phyloP scores from a whole-genome alignment of 2,113 vertebrate genomes.

The Delphinapterus leucas region DNA sequence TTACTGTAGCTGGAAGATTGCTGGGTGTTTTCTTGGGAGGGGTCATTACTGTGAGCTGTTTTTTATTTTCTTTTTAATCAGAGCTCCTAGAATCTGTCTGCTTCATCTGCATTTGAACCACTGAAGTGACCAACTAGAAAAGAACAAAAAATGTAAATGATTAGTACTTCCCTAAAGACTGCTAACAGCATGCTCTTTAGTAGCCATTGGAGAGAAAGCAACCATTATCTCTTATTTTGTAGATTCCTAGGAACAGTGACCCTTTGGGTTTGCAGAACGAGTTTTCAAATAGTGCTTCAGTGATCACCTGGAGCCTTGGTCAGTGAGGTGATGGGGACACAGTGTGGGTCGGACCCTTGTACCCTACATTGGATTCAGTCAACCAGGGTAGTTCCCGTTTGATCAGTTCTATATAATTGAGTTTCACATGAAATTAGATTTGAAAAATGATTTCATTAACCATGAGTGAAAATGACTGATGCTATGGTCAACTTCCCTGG shows the following conservation, averaged over 20 bases:
- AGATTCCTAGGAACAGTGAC: background rate
- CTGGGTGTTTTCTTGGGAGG: conserved; percentile 61
- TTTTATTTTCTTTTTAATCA: conserved; percentile 62
- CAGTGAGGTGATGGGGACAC: background rate
- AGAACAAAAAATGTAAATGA: conserved; percentile 17
- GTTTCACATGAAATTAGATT: background rate
- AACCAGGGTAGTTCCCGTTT: background rate
- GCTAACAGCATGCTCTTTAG: background rate
- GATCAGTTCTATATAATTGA: background rate
- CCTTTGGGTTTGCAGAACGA: background rate
- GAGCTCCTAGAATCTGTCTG: background rate
- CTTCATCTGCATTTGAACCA: conserved; percentile 24
- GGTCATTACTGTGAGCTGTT: background rate
- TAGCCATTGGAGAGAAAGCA: background rate
- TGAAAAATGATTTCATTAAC: background rate
- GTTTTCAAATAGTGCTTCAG: background rate
- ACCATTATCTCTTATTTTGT: background rate
- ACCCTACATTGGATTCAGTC: background rate
- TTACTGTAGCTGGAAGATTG: conserved; percentile 80
- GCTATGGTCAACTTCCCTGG: too few species aligned
- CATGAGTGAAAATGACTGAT: background rate
- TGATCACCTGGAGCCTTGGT: background rate
- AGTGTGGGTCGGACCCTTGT: background rate
- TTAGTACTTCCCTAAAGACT: background rate
- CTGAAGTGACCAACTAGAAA: background rate